A percentile compares a stretch with the other conserved stretches of the same genome.
phyloP scores from a whole-genome alignment of 1,140 invertebrate genomes.

The Mycetomoellerius zeteki region DNA sequence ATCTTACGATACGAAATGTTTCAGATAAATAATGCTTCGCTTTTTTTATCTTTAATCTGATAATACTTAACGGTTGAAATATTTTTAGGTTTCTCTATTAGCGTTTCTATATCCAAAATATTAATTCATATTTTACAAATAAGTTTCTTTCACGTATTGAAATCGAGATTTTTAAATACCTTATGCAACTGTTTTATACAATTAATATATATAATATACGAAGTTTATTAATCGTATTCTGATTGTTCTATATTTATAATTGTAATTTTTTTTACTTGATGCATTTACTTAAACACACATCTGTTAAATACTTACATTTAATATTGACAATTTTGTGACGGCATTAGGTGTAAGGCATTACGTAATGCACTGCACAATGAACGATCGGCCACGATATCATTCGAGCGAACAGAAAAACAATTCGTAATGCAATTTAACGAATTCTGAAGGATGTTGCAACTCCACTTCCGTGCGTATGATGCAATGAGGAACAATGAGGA shows the following conservation, averaged over 20 bases:
- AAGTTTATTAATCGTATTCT: neutral
- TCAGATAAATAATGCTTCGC: neutral
- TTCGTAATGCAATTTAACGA: slow-evolving; percentile 14
- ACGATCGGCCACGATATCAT: slow-evolving; percentile 15
- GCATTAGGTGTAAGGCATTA: slow-evolving; percentile 11
- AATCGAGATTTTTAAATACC: neutral
- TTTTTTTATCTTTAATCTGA: neutral
- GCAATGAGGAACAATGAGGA: neutral
- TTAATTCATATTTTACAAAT: neutral
- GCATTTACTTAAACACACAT: neutral
- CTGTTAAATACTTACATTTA: neutral
- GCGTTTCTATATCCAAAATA: no score
- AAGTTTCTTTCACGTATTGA: neutral
- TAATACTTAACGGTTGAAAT: neutral
- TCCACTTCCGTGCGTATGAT: slow-evolving; percentile 1
- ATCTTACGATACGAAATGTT: neutral
- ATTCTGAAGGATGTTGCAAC: slow-evolving; percentile 26
- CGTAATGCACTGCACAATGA: slow-evolving; percentile 1
- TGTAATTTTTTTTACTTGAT: neutral
- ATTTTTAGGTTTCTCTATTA: neutral
- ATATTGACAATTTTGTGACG: neutral
- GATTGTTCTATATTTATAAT: neutral
- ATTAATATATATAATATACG: slow-evolving; percentile 15
- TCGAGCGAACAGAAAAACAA: slow-evolving; percentile 14
- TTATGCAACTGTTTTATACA: neutral